phyloP scores from a whole-genome alignment of 53 echinoderm and acorn worm genomes.

The Antedon mediterranea region DNA sequence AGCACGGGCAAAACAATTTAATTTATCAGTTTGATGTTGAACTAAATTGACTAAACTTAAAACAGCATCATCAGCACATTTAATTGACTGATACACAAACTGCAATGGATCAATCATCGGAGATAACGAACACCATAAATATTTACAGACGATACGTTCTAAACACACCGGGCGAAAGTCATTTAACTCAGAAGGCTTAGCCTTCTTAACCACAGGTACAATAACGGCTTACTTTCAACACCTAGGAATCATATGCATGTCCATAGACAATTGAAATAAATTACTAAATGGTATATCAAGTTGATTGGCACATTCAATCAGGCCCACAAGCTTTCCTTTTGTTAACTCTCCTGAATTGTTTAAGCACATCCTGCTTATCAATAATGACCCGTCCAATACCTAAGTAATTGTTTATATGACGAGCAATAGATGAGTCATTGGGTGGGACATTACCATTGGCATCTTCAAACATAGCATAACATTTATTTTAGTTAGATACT shows the following conservation, averaged over 20 bases:
- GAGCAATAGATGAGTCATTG: not conserved
- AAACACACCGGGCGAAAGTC: conserved; percentile 3
- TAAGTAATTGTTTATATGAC: not conserved
- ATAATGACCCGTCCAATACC: not conserved
- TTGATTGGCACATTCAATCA: not conserved
- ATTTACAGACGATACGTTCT: not conserved
- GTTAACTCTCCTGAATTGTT: not conserved
- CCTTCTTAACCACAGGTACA: conserved; percentile 4
- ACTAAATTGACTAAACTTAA: not conserved
- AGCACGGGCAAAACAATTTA: not conserved
- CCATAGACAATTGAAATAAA: not conserved
- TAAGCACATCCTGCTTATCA: not conserved
- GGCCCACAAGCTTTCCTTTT: not conserved
- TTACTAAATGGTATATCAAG: not conserved
- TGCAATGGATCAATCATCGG: too few species aligned
- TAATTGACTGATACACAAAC: not conserved
- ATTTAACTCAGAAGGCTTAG: not conserved
- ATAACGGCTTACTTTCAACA: not conserved
- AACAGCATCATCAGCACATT: not conserved
- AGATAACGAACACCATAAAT: too few species aligned
- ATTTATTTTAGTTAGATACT: not conserved
- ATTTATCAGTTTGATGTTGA: not conserved
- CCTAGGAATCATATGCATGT: not conserved
- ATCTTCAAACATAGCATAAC: not conserved
- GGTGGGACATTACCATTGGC: not conserved